Conservation (phyloP, 1,140 invertebrate genomes). For the Drosophila takahashii region DNA sequence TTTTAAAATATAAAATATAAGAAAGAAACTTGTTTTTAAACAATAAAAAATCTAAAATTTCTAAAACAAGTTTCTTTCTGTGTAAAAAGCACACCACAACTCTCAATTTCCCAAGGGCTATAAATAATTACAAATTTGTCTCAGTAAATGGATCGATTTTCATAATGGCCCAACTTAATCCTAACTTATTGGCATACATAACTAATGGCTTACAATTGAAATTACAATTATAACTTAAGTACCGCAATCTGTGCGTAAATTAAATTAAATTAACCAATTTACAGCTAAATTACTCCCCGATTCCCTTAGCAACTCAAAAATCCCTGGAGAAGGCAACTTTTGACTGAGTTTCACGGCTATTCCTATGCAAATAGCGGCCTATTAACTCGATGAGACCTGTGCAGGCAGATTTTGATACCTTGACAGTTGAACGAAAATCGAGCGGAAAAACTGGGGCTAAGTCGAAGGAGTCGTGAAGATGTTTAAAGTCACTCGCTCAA, state of each 20-base stretch:
- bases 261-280: conserved; percentile 60
- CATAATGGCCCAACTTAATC: conserved; percentile 13
- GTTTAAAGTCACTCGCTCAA: conserved; percentile 56
- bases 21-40: neutral
- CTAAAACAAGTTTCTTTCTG: neutral
- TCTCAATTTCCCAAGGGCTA: neutral
- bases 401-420: conserved; percentile 18
- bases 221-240: conserved; percentile 25
- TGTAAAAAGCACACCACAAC: conserved; percentile 7
- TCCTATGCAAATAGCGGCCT: conserved; percentile 47
- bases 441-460: conserved; percentile 47
- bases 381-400: conserved; percentile 58
- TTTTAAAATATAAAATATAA: too few species aligned
- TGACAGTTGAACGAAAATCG: conserved; percentile 35
- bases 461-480: conserved; percentile 24
- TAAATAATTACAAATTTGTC: conserved; percentile 14
- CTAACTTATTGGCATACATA: conserved; percentile 29
- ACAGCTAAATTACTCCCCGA: conserved; percentile 47
- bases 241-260: conserved; percentile 38
- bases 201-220: conserved; percentile 28
- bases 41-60: neutral
- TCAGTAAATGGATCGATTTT: conserved; percentile 55
- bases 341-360: conserved; percentile 14
- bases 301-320: conserved; percentile 8
- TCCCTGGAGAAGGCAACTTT: conserved; percentile 36